Evolutionary conservation across 2,113 vertebrate species (phyloP).

Genomic region (Sciurus niger): DNA sequence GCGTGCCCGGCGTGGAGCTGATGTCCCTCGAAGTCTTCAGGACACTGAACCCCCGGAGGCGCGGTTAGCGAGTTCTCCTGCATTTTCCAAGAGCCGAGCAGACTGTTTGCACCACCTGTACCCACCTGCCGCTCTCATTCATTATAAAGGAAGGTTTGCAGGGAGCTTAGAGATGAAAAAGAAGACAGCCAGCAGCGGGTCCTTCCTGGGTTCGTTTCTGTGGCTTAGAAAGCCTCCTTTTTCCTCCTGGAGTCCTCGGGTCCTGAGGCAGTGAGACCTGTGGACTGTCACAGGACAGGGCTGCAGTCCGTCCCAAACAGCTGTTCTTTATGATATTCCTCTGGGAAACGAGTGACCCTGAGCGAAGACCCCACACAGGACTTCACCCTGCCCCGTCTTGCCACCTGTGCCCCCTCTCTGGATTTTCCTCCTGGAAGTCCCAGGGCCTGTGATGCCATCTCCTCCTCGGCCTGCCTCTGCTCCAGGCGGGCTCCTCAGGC

Average conservation of each 20-base stretch:
- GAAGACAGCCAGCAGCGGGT: neutral
- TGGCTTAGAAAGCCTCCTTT: neutral
- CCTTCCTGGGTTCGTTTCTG: neutral
- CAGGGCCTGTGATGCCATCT: accelerated
- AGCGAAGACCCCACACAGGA: accelerated
- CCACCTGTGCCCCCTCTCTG: neutral
- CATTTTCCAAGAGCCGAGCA: neutral
- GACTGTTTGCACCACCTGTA: neutral
- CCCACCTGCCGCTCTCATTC: neutral
- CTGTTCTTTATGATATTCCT: neutral
- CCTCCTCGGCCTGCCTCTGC: neutral
- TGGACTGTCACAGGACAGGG: neutral
- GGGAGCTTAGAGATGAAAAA: neutral
- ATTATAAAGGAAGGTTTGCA: neutral
- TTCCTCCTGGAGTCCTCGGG: neutral
- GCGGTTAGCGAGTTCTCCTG: neutral
- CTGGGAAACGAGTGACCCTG: neutral
- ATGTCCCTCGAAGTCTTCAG: neutral
- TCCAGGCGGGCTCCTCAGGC: neutral
- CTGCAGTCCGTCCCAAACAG: neutral
- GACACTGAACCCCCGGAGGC: neutral
- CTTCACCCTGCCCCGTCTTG: neutral
- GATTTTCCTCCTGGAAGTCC: neutral
- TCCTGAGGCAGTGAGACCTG: neutral
- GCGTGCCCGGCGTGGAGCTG: neutral